phyloP scores from a whole-genome alignment of 2,888 invertebrate genomes.

The Nezara viridula region DNA sequence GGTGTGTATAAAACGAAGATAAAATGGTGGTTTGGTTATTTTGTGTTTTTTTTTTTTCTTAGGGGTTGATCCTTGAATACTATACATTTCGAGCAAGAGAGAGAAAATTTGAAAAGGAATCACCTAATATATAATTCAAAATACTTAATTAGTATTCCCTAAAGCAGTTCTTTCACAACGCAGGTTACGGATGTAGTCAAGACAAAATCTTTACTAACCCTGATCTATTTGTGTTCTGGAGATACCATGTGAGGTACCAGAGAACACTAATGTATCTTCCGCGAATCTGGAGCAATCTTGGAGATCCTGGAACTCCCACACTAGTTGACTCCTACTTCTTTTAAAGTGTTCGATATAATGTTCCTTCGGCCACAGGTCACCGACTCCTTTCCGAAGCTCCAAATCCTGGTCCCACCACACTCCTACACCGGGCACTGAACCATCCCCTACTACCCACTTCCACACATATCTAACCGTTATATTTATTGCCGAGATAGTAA shows the following conservation, averaged over 20 bases:
- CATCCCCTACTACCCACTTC: slow-evolving; percentile 14
- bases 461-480: not conserved
- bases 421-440: slow-evolving; percentile 35
- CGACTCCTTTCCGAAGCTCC: not conserved
- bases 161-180: no score
- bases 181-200: no score
- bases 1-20: no score
- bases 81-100: no score
- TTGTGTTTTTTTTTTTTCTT: no score
- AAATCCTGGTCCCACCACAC: slow-evolving; percentile 35
- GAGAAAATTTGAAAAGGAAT: no score
- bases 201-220: no score
- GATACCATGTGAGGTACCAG: not conserved
- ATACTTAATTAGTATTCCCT: no score
- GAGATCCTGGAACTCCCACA: not conserved
- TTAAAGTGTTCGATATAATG: not conserved
- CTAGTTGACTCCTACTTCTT: slow-evolving; percentile 36
- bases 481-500: slow-evolving; percentile 10
- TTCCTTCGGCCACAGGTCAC: not conserved
- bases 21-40: no score
- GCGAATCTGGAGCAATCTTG: not conserved
- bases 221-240: no score
- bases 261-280: not conserved
- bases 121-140: no score
- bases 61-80: no score